These are phyloP conservation scores for Neosilurus hyrtlii DNA, from an alignment of 2,797 vertebrate genomes.

Conservation along the genomic window DNA sequence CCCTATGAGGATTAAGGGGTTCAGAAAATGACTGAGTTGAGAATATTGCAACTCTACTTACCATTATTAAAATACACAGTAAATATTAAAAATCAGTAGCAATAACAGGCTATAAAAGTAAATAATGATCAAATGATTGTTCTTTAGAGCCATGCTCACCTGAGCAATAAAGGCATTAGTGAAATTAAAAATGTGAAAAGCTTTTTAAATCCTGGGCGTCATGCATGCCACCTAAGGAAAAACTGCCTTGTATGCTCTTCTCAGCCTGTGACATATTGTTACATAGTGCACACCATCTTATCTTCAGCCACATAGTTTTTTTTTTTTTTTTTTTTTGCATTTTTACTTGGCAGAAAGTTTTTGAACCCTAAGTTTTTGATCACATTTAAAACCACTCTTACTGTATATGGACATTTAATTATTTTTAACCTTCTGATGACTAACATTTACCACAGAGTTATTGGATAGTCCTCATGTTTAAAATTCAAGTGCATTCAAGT, in stretches of 20 bases:
- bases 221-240: background rate
- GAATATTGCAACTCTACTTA: background rate
- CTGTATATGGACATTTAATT: no score
- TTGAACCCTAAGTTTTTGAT: no score
- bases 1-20: no score
- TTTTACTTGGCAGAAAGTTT: constrained; percentile 51
- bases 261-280: background rate
- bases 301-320: background rate
- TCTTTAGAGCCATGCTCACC: background rate
- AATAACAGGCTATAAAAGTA: background rate
- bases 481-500: background rate
- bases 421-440: no score
- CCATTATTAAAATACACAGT: background rate
- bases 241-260: background rate
- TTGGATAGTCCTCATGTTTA: background rate
- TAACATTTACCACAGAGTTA: no score
- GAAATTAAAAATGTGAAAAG: background rate
- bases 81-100: background rate
- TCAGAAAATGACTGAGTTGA: no score
- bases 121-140: background rate
- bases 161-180: no score
- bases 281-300: no score
- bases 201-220: background rate
- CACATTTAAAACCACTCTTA: background rate
- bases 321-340: background rate